Evolutionary conservation across 2,113 vertebrate species (phyloP).

Genomic region (Centrocercus urophasianus): DNA sequence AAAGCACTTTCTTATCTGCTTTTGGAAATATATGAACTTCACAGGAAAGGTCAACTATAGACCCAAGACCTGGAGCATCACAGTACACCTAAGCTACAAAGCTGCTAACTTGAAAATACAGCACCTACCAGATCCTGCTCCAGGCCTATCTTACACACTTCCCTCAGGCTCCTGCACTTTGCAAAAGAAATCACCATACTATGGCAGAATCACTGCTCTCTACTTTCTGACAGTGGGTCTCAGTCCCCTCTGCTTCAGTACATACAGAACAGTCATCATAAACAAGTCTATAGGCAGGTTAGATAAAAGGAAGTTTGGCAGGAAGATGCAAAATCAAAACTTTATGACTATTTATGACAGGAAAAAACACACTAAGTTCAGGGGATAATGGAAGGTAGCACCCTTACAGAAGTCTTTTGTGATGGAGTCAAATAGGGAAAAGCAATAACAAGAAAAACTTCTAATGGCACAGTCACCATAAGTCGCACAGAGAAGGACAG

Average conservation of each 20-base stretch:
- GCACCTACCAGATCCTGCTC: neutral
- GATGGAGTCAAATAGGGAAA: neutral
- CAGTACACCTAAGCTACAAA: neutral
- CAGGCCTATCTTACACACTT: neutral
- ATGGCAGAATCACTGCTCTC: neutral
- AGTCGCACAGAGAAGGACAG: neutral
- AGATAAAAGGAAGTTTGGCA: neutral
- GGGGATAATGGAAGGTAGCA: neutral
- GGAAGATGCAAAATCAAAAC: neutral
- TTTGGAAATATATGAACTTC: neutral
- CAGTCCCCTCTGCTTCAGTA: neutral
- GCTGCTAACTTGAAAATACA: neutral
- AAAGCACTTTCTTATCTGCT: slow-evolving; percentile 30
- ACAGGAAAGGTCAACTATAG: neutral
- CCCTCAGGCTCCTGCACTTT: neutral
- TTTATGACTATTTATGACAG: neutral
- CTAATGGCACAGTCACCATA: neutral
- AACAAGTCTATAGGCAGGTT: neutral
- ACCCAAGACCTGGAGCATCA: too few species aligned
- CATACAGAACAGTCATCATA: too few species aligned
- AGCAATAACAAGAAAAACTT: neutral
- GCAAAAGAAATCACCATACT: neutral
- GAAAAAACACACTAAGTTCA: neutral
- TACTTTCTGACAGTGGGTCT: neutral
- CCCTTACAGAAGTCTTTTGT: neutral